Evolutionary conservation across 2,797 vertebrate genomes (phyloP), one percentile per base, ranked within the genome.

Genomic region (Glyptemys insculpta): DNA sequence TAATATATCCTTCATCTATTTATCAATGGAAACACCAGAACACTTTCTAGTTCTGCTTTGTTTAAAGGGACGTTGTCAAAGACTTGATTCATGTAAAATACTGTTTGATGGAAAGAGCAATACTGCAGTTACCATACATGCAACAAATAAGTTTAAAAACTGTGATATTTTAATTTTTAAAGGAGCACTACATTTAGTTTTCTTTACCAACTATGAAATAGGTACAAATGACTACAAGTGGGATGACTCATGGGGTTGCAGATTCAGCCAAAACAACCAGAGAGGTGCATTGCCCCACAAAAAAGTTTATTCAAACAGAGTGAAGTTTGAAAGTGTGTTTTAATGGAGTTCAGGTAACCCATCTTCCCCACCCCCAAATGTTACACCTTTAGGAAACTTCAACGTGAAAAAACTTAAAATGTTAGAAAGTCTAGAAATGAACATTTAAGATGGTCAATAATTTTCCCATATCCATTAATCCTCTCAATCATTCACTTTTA

Each of bases 1-100:
- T 44, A 44, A 44, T 44, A 44, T 44, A 44, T 44, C 44, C 44
- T 44, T 44, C 44, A 44, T 44, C 44, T 44, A 44, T 44, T 44
- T 44, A 44, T 96, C 95, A 72, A 85, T 90, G 68, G 85, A 88
- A 94, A 89, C 34, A 91, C 44, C 79, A 95, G 90, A 88, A 78
- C 7, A 21, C 15, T 82, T 44, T 74, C 81, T 92, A 88, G 54
- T 83, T 81, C 72, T 92, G 74, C 81, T 96, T 95, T 79, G 18
- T 93, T 93, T 95, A 86, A 90, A 87, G 49, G 16, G 65, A 86
- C 72, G 44, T 86, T 88, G 83, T 89, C 62, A 88, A 31, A 88
- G 81, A 59, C 76, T 59, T 41, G 5, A 23, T 76, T 50, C 87
- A 21, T 52, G 29, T 89, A 72, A 87, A 92, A 93, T 80, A 11